Evolutionary conservation across 2,797 vertebrate genomes (phyloP), one percentile per base, ranked within the genome.

Genomic region (Bradypodion pumilum): DNA sequence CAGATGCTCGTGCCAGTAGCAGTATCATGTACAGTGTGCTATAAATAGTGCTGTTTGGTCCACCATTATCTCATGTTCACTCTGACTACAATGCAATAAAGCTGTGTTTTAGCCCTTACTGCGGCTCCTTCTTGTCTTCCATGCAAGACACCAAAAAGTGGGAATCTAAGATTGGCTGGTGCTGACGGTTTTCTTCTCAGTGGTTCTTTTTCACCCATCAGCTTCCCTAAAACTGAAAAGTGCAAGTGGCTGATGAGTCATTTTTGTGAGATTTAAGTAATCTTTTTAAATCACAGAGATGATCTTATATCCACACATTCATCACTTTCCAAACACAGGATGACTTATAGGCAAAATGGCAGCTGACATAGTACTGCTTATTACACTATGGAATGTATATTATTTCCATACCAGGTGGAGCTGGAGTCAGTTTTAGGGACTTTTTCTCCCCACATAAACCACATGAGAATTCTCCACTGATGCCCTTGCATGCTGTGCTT

Each of bases 321-420:
- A 15, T 77, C 83, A 78, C 63, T 60, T 83, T 86, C 87, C 81
- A 85, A 72, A 83, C n/a, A 66, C 79, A 25, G 73, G 27, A 27
- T 2, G 19, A 63, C 73, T 52, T 72, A 77, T 60, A 23, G 1
- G 7, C 77, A 40, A 27, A 85, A 0, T 1, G 2, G n/a, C 72
- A 70, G 69, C 13, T 63, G 74, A 29, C 46, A 21, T 5, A 77
- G 79, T 87, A 88, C 25, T 85, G 69, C 87, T 89, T 90, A 89
- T 79, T 84, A 66, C 77, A 59, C 27, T 49, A 74, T n/a, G 29
- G 59, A 78, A 83, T 89, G 68, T 9, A 80, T 83, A 85, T 35
- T 87, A 89, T 77, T 86, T 85, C 93, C 90, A 92, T 90, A 89
- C 92, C 93, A 93, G 93, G 92, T 92, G 90, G 92, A 86, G 87